A percentile compares a stretch with the other conserved stretches of the same genome.
phyloP scores from a whole-genome alignment of 2,888 invertebrate genomes.

The Drosophila demipolita region DNA sequence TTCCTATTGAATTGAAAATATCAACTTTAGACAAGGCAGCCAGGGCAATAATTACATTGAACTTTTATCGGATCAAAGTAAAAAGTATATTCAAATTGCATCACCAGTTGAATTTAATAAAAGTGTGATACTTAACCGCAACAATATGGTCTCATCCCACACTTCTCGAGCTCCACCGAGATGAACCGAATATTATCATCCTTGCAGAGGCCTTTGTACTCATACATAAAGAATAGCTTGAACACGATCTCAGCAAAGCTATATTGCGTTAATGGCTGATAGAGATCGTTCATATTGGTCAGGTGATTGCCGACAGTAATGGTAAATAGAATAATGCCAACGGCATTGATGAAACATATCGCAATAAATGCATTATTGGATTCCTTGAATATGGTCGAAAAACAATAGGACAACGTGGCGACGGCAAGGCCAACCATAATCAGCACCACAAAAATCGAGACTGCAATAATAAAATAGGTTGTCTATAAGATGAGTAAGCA shows the following conservation, averaged over 20 bases:
- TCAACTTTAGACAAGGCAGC: too few species aligned
- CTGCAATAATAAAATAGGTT: slow-evolving; percentile 14
- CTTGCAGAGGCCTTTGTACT: slow-evolving; percentile 39
- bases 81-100: neutral
- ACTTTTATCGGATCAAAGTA: neutral
- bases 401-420: slow-evolving; percentile 37
- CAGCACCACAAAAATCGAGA: slow-evolving; percentile 21
- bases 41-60: neutral
- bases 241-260: slow-evolving; percentile 38
- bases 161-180: slow-evolving; percentile 43
- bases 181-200: slow-evolving; percentile 40
- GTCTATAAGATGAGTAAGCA: neutral
- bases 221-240: slow-evolving; percentile 48
- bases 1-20: too few species aligned
- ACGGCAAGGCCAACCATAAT: slow-evolving; percentile 30
- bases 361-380: slow-evolving; percentile 83
- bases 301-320: neutral
- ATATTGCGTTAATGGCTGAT: slow-evolving; percentile 38
- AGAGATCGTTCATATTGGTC: neutral
- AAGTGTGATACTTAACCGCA: slow-evolving; percentile 63
- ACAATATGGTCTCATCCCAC: slow-evolving; percentile 52
- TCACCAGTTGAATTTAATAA: neutral
- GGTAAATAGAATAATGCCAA: slow-evolving; percentile 49
- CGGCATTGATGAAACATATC: slow-evolving; percentile 12
- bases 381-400: slow-evolving; percentile 86